Base-by-base conservation (phyloP, 1,140 invertebrate species). In the Steinernema feltiae region DNA sequence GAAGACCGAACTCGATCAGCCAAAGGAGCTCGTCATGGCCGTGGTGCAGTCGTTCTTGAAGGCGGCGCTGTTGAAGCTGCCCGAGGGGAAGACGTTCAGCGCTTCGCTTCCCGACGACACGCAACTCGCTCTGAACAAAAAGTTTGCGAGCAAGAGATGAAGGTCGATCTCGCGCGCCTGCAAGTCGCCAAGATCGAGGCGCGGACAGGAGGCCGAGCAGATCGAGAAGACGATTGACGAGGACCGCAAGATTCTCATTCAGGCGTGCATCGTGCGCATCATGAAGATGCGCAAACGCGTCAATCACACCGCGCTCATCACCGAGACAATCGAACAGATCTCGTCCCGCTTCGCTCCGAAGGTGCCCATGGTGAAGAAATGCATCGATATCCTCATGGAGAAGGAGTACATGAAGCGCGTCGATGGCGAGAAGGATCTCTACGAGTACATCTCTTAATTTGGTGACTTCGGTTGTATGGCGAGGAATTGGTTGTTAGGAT, bases 221-320 rank as follows among this genome's bases (percentile, higher is more conserved):
- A 97, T 96, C 41, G 94, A 98, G 87, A 97, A 97, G 87, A 93
- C 97, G 88, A 97, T 99, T 84, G 97, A 99, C 88, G 96, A 99
- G 88, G 96, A 99, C 88, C 89, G 97, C 72, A 98, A 98, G 88
- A 90, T 97, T 81, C 90, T 98, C 69, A 98, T 95, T 88, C 81
- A 89, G 88, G 97, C 97, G 31, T 94, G 95, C 46, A 98, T 99
- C 87, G 95, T 98, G 18, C 91, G 97, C 82, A 98, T 99, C 82
- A 99, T 99, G 97, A 99, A 99, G 89, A 98, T 97, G 90, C 90
- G 97, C 30, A 98, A 98, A 88, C 90, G 92, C 15, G 88, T 92
- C 41, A 96, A 74, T 30, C 12, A 75, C 46, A 72, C n/a, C 12
- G 1, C 21, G n/a, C 89, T 99, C n/a, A 92, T 99, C 29, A 92